Conservation (phyloP, 2,888 invertebrate genomes). For the Pammene aurita region DNA sequence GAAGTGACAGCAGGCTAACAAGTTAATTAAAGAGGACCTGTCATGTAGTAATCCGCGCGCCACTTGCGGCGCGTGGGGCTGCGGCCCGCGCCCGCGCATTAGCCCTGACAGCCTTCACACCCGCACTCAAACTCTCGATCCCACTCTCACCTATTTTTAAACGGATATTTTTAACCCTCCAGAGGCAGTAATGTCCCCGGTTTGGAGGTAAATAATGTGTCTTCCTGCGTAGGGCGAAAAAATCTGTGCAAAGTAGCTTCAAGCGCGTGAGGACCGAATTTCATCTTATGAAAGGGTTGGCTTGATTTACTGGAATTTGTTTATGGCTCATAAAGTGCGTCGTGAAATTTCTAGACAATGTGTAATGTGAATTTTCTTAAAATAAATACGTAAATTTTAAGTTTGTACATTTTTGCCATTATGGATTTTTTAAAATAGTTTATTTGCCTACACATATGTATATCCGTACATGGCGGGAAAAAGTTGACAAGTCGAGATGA, state of each 20-base stretch:
- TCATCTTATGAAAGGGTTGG: constrained; percentile 37
- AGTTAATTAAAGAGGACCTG: constrained; percentile 68
- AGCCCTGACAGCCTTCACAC: constrained; percentile 51
- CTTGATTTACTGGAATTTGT: constrained; percentile 38
- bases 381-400: too few species aligned
- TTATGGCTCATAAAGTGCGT: constrained; percentile 35
- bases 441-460: too few species aligned
- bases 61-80: constrained; percentile 20
- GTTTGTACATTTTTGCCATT: too few species aligned
- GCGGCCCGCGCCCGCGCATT: constrained; percentile 15
- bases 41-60: constrained; percentile 55
- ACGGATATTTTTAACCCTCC: constrained; percentile 36
- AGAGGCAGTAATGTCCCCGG: constrained; percentile 29
- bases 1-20: constrained; percentile 55
- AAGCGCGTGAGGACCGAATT: constrained; percentile 36
- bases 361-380: constrained; percentile 15
- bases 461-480: too few species aligned
- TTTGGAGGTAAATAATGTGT: constrained; percentile 34
- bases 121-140: constrained; percentile 50
- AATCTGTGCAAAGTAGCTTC: constrained; percentile 37
- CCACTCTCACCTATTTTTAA: constrained; percentile 48
- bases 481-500: too few species aligned
- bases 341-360: constrained; percentile 6
- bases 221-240: constrained; percentile 26
- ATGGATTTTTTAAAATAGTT: too few species aligned